Base-by-base conservation (phyloP, 2,797 vertebrate species). In the Eulemur albifrons region DNA sequence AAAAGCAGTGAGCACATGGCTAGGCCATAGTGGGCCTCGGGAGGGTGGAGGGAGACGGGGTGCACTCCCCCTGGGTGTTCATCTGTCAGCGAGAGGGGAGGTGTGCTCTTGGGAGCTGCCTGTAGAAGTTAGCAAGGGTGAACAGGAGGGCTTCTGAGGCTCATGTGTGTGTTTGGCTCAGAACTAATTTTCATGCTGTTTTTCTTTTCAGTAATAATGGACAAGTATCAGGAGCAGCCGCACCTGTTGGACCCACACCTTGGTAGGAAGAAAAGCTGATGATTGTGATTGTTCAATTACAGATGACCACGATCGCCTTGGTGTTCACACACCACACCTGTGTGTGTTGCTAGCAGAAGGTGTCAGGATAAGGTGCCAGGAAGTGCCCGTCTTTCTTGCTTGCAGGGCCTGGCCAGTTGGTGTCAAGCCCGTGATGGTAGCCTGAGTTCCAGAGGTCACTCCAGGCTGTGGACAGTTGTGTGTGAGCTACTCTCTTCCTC, bases 141-240 rank as follows among this genome's bases (percentile, higher is more conserved):
- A 38, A 35, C 0, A 30, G 0, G 6, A n/a, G 9, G 8, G 12
- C 43, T 50, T 73, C 75, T 11, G 25, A 63, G 69, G 61, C 15
- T 43, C 32, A 30, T 4, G 12, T 7, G 30, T 4, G 0, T 10
- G 0, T 40, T 4, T 30, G 70, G 63, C 25, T 30, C 13, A 6
- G 27, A 0, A 4, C 21, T 88, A n/a, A 88, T 30, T 88, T 88
- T 75, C 15, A 45, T 38, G 70, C 59, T 76, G 0, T 50, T 97
- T 61, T 73, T 97, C 35, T 83, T 97, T 98, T 52, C 93, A 99
- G 99, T 99, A 88, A 99, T 99, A 96, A 99, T 99, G 99, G 99
- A 99, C 98, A 98, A 98, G 45, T 99, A 99, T 92, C 99, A 99
- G 98, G 99, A 99, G 80, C 99, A 99, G 81, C 99, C 99, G 88